Conservation (phyloP, 2,797 vertebrate genomes). For the Takifugu rubripes region DNA sequence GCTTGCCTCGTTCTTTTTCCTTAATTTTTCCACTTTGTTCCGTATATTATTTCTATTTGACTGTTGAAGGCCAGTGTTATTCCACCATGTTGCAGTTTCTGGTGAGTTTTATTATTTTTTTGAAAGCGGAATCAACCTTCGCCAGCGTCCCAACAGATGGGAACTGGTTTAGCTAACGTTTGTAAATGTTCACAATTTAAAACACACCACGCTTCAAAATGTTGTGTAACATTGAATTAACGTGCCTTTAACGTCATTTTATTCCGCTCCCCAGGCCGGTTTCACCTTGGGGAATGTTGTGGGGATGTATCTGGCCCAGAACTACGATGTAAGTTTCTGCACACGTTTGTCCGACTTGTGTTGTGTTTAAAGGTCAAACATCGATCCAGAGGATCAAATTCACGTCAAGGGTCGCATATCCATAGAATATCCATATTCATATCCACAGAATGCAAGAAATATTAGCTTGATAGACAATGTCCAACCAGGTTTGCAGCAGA, state of each 20-base stretch:
- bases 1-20: neutral
- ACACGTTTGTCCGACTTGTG: too few species aligned
- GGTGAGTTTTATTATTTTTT: constrained; percentile 51
- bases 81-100: constrained; percentile 75
- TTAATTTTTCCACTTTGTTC: neutral
- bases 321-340: constrained; percentile 84
- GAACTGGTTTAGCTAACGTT: constrained; percentile 1
- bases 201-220: too few species aligned
- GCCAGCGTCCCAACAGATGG: constrained; percentile 1
- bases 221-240: neutral
- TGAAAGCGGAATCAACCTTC: neutral
- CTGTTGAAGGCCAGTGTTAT: neutral
- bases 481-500: too few species aligned
- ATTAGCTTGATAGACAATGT: too few species aligned
- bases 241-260: neutral
- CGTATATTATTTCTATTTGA: neutral
- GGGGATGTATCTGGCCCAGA: constrained; percentile 97
- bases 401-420: too few species aligned
- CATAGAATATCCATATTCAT: too few species aligned
- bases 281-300: constrained; percentile 94
- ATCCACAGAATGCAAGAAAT: too few species aligned
- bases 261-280: constrained; percentile 80
- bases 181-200: too few species aligned
- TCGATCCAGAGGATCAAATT: too few species aligned
- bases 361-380: too few species aligned